Conservation (phyloP, 1,140 invertebrate species). For the Drosophila oshimai region DNA sequence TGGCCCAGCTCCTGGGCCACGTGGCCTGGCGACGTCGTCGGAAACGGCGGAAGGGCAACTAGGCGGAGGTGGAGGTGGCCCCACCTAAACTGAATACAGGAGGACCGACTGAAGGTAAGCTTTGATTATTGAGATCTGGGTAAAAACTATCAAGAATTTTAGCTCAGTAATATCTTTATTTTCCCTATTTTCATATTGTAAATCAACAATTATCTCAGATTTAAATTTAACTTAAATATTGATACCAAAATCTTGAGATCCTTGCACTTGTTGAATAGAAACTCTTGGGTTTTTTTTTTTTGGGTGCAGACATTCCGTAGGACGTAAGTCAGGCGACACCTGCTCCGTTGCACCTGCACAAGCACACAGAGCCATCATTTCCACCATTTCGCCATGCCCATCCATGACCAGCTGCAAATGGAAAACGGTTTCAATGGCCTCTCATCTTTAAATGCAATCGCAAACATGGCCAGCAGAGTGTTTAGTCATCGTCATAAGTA, state of each 20-base stretch:
- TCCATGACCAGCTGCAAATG: not conserved
- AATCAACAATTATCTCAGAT: no score
- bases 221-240: no score
- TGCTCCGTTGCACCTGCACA: not conserved
- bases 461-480: conserved; percentile 32
- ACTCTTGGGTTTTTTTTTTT: not conserved
- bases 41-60: conserved; percentile 59
- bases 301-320: no score
- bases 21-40: conserved; percentile 55
- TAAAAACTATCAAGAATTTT: no score
- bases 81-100: no score
- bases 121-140: no score
- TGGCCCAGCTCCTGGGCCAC: conserved; percentile 44
- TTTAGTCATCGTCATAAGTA: conserved; percentile 45
- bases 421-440: conserved; percentile 38
- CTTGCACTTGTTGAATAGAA: no score
- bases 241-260: no score
- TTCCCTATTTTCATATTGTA: not conserved
- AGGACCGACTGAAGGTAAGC: not conserved
- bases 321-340: not conserved
- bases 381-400: not conserved
- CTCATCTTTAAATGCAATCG: conserved; percentile 64
- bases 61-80: not conserved
- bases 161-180: not conserved
- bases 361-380: not conserved